Evolutionary conservation across 2,888 invertebrate genomes (phyloP), one percentile per base, ranked within the genome.

Genomic region (Microplitis deprimator): DNA sequence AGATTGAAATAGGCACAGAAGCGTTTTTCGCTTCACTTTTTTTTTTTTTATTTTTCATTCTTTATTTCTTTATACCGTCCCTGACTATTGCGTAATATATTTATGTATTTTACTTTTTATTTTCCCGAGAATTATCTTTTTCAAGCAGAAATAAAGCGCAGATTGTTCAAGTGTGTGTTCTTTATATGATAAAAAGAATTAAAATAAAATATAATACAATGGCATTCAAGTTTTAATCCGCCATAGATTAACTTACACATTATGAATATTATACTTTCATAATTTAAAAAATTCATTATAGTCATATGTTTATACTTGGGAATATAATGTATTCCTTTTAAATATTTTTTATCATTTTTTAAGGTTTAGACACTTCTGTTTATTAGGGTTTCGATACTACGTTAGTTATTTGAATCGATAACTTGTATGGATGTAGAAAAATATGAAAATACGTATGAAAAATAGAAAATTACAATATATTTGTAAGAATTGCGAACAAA

Each of bases 1-100:
- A 68, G 73, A 77, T 77, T 77, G 77, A 68, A 77, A 77, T 72
- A 77, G 59, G 67, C 41, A 50, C 10, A 68, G 17, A 73, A 68
- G 68, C 73, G 67, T 77, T 76, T 64, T 68, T 64, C 39, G 40
- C 68, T 68, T 29, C 1, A 13, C 29, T 38, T 65, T 29, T 29
- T 10, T 60, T 29, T 72, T 2, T 72, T 62, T 20, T 62, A 6
- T 39, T 17, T 40, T 72, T 39, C 6, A 6, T 10, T 61, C 10
- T 59, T 13, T 20, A 20, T 4, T 62, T 50, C 50, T 50, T 10
- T 50, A 50, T 50, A 3, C 50, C 10, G 50, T 50, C 8, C 13
- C 50, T 50, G 50, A 50, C 50, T 50, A 13, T 50, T 10, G 50
- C 13, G 13, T 50, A 50, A 50, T 13, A 13, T 50, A 50, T 50